A percentile compares a stretch with the other conserved stretches of the same genome.
Conservation (phyloP, 2,888 invertebrate genomes). For the Sesia apiformis region DNA sequence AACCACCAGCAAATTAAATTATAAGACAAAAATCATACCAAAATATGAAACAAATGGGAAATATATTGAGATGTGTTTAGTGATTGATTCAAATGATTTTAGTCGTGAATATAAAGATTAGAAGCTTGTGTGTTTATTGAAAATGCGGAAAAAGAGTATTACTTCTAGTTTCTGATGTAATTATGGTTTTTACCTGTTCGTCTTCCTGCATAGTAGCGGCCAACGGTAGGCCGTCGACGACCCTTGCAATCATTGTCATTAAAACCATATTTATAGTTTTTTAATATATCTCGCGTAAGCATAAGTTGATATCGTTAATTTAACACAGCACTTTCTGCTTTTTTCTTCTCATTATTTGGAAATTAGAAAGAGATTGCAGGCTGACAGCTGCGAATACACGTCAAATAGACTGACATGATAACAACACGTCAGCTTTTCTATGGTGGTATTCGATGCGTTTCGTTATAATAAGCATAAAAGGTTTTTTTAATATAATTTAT, state of each 20-base stretch:
- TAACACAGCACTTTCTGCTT: constrained; percentile 27
- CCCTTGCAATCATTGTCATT: constrained; percentile 97
- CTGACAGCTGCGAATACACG: constrained; percentile 51
- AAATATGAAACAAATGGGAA: not conserved
- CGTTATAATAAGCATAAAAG: too few relatives aligned
- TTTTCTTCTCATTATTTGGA: constrained; percentile 54
- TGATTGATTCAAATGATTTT: not conserved
- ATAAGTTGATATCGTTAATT: constrained; percentile 20
- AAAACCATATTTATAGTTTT: constrained; percentile 85
- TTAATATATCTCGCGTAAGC: constrained; percentile 25
- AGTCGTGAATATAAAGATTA: not conserved
- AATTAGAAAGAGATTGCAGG: constrained; percentile 25
- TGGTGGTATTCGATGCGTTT: constrained; percentile 19
- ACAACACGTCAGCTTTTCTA: constrained; percentile 49
- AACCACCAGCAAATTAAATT: constrained; percentile 59
- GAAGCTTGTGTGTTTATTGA: not conserved
- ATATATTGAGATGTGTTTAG: not conserved
- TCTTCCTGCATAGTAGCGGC: constrained; percentile 99
- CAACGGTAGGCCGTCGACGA: constrained; percentile 94
- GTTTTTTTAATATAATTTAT: too few relatives aligned
- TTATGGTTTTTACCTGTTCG: constrained; percentile 85
- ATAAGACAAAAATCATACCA: constrained; percentile 12
- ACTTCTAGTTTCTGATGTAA: not conserved
- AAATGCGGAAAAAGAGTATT: not conserved
- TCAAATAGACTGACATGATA: constrained; percentile 47